Evolutionary conservation across 2,113 vertebrate species (phyloP).

Genomic region (Pseudonaja textilis): DNA sequence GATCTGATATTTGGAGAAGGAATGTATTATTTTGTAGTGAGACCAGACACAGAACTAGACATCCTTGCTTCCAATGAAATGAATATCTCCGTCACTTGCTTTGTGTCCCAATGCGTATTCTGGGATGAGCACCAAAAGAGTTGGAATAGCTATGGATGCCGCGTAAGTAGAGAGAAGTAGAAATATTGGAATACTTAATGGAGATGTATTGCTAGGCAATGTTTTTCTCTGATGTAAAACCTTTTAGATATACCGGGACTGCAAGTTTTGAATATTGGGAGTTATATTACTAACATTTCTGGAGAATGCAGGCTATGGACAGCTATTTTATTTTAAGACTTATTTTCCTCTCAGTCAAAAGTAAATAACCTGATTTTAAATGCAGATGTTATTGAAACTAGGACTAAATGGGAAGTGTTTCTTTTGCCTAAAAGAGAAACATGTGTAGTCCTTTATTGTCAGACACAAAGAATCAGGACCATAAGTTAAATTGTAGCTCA

Average conservation of each 20-base stretch:
- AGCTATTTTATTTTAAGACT: background rate
- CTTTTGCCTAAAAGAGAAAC: background rate
- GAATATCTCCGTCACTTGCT: slow-evolving; percentile 76
- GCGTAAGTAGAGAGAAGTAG: slow-evolving; percentile 70
- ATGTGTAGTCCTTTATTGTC: background rate
- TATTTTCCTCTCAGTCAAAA: background rate
- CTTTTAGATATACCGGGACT: background rate
- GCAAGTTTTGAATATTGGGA: background rate
- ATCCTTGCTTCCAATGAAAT: slow-evolving; percentile 57
- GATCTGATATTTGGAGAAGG: slow-evolving; percentile 76
- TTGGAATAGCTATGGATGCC: slow-evolving; percentile 86
- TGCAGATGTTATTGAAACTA: background rate
- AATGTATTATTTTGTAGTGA: slow-evolving; percentile 80
- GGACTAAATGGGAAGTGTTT: background rate
- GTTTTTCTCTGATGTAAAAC: background rate
- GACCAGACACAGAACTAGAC: slow-evolving; percentile 70
- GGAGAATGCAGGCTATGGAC: background rate
- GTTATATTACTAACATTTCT: background rate
- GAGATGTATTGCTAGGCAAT: background rate
- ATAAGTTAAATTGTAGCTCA: background rate
- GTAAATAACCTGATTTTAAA: background rate
- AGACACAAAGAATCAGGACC: background rate
- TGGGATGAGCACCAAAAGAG: slow-evolving; percentile 79
- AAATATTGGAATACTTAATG: background rate
- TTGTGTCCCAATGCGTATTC: slow-evolving; percentile 86